Base-by-base conservation (phyloP, 1,140 invertebrate genomes). In the Luehdorfia chinensis region DNA sequence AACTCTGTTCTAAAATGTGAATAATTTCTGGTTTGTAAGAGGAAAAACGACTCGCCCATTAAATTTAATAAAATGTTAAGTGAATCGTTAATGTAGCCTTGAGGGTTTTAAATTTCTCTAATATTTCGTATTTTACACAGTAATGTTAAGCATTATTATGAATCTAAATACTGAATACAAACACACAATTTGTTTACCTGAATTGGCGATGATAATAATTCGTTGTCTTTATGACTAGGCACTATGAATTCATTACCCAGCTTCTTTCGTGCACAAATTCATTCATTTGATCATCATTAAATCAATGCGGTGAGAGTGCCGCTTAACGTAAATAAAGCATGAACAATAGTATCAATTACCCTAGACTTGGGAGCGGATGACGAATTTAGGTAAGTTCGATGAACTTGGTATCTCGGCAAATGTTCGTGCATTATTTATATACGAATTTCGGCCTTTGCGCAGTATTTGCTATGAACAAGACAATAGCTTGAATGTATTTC, bases 371-470 rank as follows among this genome's bases (percentile, higher is more conserved):
- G 33, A 12, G 5, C 18, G 33, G 33, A 58, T 62, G 55, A 59
- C 31, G 43, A 49, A 59, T 59, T 55, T 31, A 55, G 34, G 23
- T 32, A 36, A 45, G 19, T 15, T 36, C 21, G 5, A 21, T 33
- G 45, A 47, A 48, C 44, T 55, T 31, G 13, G 47, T 44, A 44
- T 28, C 46, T 45, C 25, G 30, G 41, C 34, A 28, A 60, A 54
- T 41, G 50, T 52, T 37, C 34, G 44, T 64, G 64, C 57, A 70
- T 73, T 69, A 70, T 74, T 74, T 63, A 74, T 59, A 55, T n/a
- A n/a, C 33, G 56, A 66, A 74, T 60, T 56, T 63, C 56, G 51
- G 53, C 55, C 47, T 44, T 23, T 27, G 32, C 19, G 19, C 6
- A 21, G 28, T 46, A 31, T 47, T 41, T 54, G 39, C 48, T 56